phyloP scores from a whole-genome alignment of 2,888 invertebrate species.

The Oscheius myriophilus region DNA sequence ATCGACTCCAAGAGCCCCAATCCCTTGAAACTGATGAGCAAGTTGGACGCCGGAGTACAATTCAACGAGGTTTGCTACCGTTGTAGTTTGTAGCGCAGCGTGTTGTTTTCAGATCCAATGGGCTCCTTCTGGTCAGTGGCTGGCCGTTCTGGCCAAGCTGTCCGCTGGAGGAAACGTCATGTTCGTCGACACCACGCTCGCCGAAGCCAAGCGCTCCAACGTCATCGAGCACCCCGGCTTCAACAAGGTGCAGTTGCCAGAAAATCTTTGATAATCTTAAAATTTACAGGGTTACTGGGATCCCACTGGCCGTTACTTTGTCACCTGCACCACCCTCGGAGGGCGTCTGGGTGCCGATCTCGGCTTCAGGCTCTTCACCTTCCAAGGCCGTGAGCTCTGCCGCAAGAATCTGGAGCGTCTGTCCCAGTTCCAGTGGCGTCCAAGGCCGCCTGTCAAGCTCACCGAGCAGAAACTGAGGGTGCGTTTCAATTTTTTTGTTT shows the following conservation, averaged over 20 bases:
- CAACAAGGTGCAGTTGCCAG: slow-evolving; percentile 74
- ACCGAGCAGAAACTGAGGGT: slow-evolving; percentile 81
- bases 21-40: slow-evolving; percentile 59
- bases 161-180: slow-evolving; percentile 64
- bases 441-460: slow-evolving; percentile 87
- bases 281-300: slow-evolving; percentile 99
- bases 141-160: slow-evolving; percentile 70
- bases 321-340: slow-evolving; percentile 92
- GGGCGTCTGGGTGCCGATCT: slow-evolving; percentile 77
- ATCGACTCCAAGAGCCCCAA: slow-evolving; percentile 64
- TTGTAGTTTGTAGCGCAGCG: no score
- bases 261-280: slow-evolving; percentile 76
- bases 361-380: slow-evolving; percentile 96
- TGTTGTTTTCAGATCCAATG: slow-evolving; percentile 75
- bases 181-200: slow-evolving; percentile 66
- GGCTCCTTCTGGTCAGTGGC: slow-evolving; percentile 75
- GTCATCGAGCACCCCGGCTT: slow-evolving; percentile 58
- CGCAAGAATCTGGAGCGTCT: slow-evolving; percentile 90
- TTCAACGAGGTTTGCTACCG: slow-evolving; percentile 71
- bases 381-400: slow-evolving; percentile 82
- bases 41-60: slow-evolving; percentile 65
- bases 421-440: slow-evolving; percentile 94
- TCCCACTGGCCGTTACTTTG: slow-evolving; percentile 95
- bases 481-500: slow-evolving; percentile 17
- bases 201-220: slow-evolving; percentile 59